phyloP scores from a whole-genome alignment of 2,888 invertebrate species.

The Tinea pellionella region DNA sequence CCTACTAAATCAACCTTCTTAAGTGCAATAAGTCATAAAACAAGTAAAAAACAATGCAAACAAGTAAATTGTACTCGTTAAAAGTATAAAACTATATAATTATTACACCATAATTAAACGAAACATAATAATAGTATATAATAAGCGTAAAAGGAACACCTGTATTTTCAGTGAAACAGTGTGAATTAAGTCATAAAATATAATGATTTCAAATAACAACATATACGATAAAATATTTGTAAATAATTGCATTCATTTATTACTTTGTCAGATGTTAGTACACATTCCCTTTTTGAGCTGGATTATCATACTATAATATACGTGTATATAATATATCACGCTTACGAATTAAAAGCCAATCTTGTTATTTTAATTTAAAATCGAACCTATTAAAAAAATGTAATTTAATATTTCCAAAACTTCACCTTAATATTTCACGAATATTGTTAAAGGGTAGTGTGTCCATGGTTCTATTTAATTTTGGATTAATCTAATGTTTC shows the following conservation, averaged over 20 bases:
- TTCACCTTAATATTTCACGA: conserved; percentile 7
- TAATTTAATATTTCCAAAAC: not conserved
- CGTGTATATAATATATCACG: too few relatives aligned
- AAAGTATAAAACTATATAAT: not conserved
- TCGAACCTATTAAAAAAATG: too few relatives aligned
- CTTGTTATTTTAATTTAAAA: not conserved
- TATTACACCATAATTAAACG: not conserved
- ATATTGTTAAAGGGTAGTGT: not conserved
- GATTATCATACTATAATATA: too few relatives aligned
- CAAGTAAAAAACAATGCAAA: too few relatives aligned
- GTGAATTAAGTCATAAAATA: conserved; percentile 1
- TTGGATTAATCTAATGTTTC: too few relatives aligned
- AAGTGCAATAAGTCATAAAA: too few relatives aligned
- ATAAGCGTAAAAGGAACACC: too few relatives aligned
- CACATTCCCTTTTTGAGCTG: too few relatives aligned
- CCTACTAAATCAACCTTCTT: too few relatives aligned
- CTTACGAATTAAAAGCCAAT: too few relatives aligned
- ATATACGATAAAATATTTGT: conserved; percentile 2
- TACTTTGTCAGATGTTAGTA: too few relatives aligned
- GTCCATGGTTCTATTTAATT: not conserved
- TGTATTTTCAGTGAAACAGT: not conserved
- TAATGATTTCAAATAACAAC: not conserved
- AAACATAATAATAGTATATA: too few relatives aligned
- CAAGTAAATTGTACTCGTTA: not conserved
- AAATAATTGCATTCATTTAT: conserved; percentile 3